These are phyloP conservation scores for Arrhamphus sclerolepis DNA, from an alignment of 2,797 vertebrate genomes.

Conservation along the genomic window DNA sequence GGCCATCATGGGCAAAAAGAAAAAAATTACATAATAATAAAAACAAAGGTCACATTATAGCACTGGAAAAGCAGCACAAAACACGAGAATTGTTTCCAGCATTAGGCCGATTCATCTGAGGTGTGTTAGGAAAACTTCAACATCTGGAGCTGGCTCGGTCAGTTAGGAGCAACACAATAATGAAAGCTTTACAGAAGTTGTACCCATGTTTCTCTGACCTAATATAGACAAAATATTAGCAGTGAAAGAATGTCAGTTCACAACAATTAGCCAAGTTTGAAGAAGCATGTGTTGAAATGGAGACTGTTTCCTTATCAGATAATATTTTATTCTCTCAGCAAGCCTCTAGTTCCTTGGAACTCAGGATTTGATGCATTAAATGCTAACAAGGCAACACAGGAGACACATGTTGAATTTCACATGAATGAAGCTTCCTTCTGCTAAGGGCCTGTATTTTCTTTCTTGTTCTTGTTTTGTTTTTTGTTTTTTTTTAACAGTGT, in stretches of 20 bases:
- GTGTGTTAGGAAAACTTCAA: constrained; percentile 48
- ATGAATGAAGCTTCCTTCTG: not conserved
- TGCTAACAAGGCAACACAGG: not conserved
- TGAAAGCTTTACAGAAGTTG: constrained; percentile 47
- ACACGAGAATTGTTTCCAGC: constrained; percentile 63
- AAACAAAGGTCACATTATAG: constrained; percentile 18
- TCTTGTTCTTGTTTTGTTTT: too few species aligned
- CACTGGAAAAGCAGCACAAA: constrained; percentile 56
- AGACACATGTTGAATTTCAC: not conserved
- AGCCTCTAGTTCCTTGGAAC: constrained; percentile 7
- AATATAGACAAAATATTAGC: constrained; percentile 67
- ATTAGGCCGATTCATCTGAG: constrained; percentile 55
- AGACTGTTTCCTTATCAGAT: constrained; percentile 19
- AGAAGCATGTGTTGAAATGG: constrained; percentile 25
- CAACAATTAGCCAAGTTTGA: constrained; percentile 23
- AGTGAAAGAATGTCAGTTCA: constrained; percentile 15
- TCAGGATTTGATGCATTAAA: not conserved
- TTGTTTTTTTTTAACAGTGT: constrained; percentile 7
- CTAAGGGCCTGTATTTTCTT: constrained; percentile 7
- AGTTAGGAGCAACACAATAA: constrained; percentile 29
- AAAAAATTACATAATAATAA: not conserved
- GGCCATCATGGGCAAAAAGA: constrained; percentile 19
- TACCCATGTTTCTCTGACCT: constrained; percentile 42
- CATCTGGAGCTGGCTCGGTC: constrained; percentile 60
- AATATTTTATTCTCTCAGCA: constrained; percentile 19